Conservation (phyloP, 2,888 invertebrate species). For the Mesorhabditis spiculigera region DNA sequence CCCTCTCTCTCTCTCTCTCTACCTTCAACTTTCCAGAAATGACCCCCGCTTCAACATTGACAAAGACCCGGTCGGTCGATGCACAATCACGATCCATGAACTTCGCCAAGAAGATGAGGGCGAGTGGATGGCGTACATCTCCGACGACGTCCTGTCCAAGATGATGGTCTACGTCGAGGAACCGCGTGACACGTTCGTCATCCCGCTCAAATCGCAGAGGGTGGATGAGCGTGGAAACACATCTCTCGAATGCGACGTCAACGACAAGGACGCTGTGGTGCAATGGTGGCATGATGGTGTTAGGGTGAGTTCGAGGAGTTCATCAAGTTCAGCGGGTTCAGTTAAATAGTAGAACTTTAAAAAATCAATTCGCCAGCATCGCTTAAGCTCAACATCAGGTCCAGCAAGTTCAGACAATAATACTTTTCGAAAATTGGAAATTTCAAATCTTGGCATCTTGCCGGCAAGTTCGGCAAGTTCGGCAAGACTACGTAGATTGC, state of each 20-base stretch:
- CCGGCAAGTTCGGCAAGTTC: too few species aligned
- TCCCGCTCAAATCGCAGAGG: slow-evolving; percentile 87
- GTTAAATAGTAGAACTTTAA: too few species aligned
- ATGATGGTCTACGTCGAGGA: slow-evolving; percentile 80
- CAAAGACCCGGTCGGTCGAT: slow-evolving; percentile 85
- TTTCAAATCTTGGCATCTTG: too few species aligned
- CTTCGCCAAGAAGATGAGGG: slow-evolving; percentile 80
- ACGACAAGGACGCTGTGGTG: slow-evolving; percentile 84
- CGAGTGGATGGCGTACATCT: slow-evolving; percentile 83
- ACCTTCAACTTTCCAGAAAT: slow-evolving; percentile 23
- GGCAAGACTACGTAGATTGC: too few species aligned
- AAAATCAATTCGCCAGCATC: too few species aligned
- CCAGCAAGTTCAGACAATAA: too few species aligned
- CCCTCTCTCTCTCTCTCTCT: too few species aligned
- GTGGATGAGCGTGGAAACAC: slow-evolving; percentile 89
- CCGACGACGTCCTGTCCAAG: slow-evolving; percentile 81
- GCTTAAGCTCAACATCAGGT: too few species aligned
- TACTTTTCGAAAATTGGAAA: too few species aligned
- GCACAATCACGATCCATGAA: slow-evolving; percentile 79
- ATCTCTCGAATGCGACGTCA: slow-evolving; percentile 87
- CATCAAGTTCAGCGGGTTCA: too few species aligned
- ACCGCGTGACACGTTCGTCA: slow-evolving; percentile 69
- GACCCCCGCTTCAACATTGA: slow-evolving; percentile 72
- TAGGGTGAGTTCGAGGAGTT: neutral
- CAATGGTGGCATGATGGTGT: slow-evolving; percentile 59